A percentile compares a stretch with the other conserved stretches of the same genome.
These are phyloP conservation scores for Trissonchulus sp. DNA, from an alignment of 2,888 invertebrate genomes.

Conservation along the genomic window DNA sequence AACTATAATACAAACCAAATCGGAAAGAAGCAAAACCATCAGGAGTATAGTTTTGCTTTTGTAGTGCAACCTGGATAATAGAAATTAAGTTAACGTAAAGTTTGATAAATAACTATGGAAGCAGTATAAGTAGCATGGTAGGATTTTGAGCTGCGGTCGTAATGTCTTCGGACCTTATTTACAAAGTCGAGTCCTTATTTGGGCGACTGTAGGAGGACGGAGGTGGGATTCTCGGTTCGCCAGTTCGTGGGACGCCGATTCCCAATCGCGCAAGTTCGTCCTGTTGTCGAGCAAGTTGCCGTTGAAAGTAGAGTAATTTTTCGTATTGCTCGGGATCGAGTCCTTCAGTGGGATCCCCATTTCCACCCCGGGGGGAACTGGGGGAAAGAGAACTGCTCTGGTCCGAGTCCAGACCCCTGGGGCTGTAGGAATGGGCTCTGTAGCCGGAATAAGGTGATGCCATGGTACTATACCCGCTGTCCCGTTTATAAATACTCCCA, in stretches of 20 bases:
- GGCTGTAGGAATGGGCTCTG: not conserved
- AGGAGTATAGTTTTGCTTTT: no score
- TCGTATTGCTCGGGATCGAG: constrained; percentile 22
- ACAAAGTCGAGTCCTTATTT: no score
- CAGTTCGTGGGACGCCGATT: not conserved
- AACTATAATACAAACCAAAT: no score
- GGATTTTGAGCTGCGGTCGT: no score
- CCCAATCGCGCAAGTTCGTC: constrained; percentile 27
- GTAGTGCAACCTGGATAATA: no score
- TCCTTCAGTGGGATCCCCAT: not conserved
- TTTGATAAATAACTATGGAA: no score
- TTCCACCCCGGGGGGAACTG: not conserved
- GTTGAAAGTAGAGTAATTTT: constrained; percentile 24
- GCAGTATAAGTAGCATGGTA: no score
- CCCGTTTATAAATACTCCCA: not conserved
- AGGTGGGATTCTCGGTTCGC: no score
- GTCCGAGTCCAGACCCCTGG: not conserved
- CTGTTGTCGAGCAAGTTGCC: constrained; percentile 24
- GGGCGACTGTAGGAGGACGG: no score
- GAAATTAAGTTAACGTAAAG: no score
- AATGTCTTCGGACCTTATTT: no score
- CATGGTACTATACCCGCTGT: constrained; percentile 16
- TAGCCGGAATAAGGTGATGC: not conserved
- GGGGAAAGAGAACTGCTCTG: not conserved
- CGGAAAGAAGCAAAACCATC: no score